Evolutionary conservation across 2,888 invertebrate species (phyloP), one percentile per base, ranked within the genome.

Genomic region (Stenoptilia bipunctidactyla): DNA sequence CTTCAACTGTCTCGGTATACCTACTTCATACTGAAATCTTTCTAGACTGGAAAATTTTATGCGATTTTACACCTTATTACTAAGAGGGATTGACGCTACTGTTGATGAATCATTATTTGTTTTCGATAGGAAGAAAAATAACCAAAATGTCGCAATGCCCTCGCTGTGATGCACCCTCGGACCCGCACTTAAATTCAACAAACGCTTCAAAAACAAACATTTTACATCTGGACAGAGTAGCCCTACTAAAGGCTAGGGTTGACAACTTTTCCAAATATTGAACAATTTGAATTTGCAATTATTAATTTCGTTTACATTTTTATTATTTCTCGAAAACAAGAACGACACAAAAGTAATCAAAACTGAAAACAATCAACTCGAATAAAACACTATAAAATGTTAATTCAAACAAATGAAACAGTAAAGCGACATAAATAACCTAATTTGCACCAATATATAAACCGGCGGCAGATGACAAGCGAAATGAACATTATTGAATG

Each of bases 171-270:
- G 30, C 10, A 30, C n/a, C 12, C 2, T 30, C 10, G 12, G 30
- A 12, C 51, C 45, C 54, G 53, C 61, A 66, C 64, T 66, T 58
- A 66, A 68, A 67, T 63, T 61, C 61, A 70, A n/a, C n/a, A n/a
- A n/a, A 67, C 68, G 66, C 55, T 62, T 67, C 57, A 65, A 71
- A 73, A 75, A 66, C 66, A 79, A 72, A 75, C 66, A 68, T 50
- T 57, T 53, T 52, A 51, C 51, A 54, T 48, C 44, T 45, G 36
- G 44, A 42, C 39, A 15, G 47, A 45, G 36, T 39, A 46, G 45
- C 42, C n/a, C 41, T 52, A 48, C 45, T 51, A 51, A 51, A 44
- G 48, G 37, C 15, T 46, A 56, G 53, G 54, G 56, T 40, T 54
- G 52, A 9, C 12, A 8, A 9, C 10, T 10, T 25, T 6, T 25